Percentiles rank a stretch among this genome's conserved stretches.
Evolutionary conservation across 30 jellyfish, hydroid and myxozoan species (phyloP).

Genomic region (Cassiopea xamachana): DNA sequence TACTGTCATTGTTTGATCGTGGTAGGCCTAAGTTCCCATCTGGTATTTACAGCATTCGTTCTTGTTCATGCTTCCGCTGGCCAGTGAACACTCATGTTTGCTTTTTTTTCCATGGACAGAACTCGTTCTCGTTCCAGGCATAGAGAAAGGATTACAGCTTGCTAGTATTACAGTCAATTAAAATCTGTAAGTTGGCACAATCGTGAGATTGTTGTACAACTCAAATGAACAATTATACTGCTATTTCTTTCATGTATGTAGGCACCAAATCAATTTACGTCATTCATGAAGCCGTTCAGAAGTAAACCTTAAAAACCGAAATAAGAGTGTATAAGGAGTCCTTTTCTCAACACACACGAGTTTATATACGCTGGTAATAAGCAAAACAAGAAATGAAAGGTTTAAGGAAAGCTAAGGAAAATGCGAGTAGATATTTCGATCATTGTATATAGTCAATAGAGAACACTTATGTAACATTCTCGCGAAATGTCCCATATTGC

Average conservation of each 20-base stretch:
- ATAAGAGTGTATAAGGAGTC: too few species aligned
- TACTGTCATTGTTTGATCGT: background rate
- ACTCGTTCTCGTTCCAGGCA: conserved; percentile 8
- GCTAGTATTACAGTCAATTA: background rate
- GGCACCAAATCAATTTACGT: background rate
- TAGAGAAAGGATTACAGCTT: background rate
- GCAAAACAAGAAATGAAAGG: too few species aligned
- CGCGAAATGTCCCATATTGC: too few species aligned
- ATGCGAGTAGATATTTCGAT: too few species aligned
- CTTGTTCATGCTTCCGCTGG: conserved; percentile 21
- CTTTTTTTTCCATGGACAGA: background rate
- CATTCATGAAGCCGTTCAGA: background rate
- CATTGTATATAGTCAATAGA: too few species aligned
- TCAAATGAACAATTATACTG: background rate
- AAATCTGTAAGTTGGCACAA: background rate
- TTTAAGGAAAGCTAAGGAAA: too few species aligned
- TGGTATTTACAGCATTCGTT: background rate
- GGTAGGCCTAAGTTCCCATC: background rate
- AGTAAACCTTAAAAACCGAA: background rate
- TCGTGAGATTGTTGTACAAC: background rate
- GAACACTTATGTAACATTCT: too few species aligned
- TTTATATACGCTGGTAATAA: too few species aligned
- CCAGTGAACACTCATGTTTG: conserved; percentile 6
- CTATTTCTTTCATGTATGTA: background rate
- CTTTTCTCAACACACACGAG: too few species aligned